Base-by-base conservation (phyloP, 2,888 invertebrate species). In the Drosophila tripunctata region DNA sequence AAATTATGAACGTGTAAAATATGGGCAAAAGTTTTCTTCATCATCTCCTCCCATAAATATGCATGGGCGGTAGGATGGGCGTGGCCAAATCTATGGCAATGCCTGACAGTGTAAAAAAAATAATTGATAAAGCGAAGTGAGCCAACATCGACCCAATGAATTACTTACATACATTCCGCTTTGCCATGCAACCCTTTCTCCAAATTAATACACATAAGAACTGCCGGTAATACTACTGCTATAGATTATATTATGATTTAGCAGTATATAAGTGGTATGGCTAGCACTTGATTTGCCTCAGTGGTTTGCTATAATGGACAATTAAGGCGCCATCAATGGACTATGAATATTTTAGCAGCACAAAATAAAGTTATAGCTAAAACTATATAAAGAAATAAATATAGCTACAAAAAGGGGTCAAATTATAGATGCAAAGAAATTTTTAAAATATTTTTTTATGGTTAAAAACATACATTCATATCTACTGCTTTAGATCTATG, bases 1-100 rank as follows among this genome's bases (percentile, higher is more conserved):
- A 83, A 87, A 83, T 83, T 78, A 85, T 79, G 71, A 85, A 78
- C 67, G 78, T 83, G 75, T 78, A 81, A 87, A 82, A 83, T 83
- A 87, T 86, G 83, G 69, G 74, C 69, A 79, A 81, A 74, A 75
- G 60, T 71, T 48, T 35, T 35, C 48, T 48, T 8, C 24, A 8
- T 68, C 33, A 22, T 36, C 24, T 40, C 61, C 69, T 47, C 55
- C 62, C 56, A 74, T 80, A 68, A 73, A 82, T 80, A 81, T 76
- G 76, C 66, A 75, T 60, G 64, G 10, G 54, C 30, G 54, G 52
- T 36, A 36, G 44, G 36, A 15, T 38, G 10, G 48, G 21, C 43
- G 12, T 36, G 17, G 44, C 33, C 2, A 58, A 67, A 70, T 74
- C 65, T 70, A 65, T 47, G 61, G 48, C 38, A 61, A 56, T 51